Evolutionary conservation across 2,113 vertebrate species (phyloP).

Genomic region (Lophius piscatorius): DNA sequence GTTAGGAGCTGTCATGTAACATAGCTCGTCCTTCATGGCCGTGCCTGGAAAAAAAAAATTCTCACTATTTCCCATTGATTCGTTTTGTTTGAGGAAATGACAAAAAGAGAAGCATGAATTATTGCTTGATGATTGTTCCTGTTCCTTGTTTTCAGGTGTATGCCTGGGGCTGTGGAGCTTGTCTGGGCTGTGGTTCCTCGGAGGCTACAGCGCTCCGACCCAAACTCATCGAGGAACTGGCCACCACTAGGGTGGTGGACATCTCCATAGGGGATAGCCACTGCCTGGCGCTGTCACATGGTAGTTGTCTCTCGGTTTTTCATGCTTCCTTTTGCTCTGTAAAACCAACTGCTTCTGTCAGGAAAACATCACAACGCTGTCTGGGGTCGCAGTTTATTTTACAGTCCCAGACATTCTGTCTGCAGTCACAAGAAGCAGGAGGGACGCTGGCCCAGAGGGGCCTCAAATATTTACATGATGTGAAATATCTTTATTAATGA

Average conservation of each 20-base stretch:
- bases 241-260: slow-evolving; percentile 94
- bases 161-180: slow-evolving; percentile 97
- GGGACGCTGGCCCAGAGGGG: too few species aligned
- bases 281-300: slow-evolving; percentile 96
- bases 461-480: too few species aligned
- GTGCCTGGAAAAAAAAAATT: neutral
- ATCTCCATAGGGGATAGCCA: slow-evolving; percentile 98
- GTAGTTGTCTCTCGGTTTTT: slow-evolving; percentile 59
- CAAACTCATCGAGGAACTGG: slow-evolving; percentile 93
- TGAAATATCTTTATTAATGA: too few species aligned
- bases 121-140: neutral
- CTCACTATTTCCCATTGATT: neutral
- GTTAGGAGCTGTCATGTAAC: neutral
- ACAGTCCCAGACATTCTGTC: too few species aligned
- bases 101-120: neutral
- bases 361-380: too few species aligned
- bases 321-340: neutral
- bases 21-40: neutral
- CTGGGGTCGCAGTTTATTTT: too few species aligned
- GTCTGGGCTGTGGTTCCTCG: slow-evolving; percentile 95
- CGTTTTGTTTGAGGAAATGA: neutral
- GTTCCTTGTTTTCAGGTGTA: slow-evolving; percentile 82
- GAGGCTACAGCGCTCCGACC: slow-evolving; percentile 95
- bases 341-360: too few species aligned
- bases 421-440: too few species aligned